Conservation (phyloP, 2,888 invertebrate species). For the Diogma glabrata region DNA sequence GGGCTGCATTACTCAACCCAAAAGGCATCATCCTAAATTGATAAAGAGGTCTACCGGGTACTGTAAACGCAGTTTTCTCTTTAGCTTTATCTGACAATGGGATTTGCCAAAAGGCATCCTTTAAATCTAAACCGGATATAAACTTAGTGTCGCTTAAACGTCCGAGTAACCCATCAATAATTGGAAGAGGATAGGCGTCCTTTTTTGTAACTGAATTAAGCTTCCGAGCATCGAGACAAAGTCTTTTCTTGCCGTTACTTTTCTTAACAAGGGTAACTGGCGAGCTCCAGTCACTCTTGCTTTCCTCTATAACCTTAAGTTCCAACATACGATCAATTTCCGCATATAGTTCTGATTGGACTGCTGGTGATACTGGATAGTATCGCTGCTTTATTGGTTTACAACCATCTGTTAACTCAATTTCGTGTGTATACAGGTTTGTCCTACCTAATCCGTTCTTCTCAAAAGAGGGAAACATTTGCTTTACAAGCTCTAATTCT, state of each 20-base stretch:
- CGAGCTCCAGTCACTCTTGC: neutral
- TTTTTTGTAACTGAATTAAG: neutral
- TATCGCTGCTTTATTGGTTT: no score
- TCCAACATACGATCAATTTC: neutral
- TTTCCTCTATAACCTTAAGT: neutral
- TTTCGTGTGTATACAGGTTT: no score
- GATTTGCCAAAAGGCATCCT: neutral
- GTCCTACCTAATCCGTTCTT: no score
- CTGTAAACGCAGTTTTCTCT: conserved; percentile 1
- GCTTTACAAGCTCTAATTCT: no score
- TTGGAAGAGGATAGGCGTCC: neutral
- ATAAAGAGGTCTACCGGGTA: neutral
- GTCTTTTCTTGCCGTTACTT: neutral
- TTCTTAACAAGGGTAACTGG: neutral
- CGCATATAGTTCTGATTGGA: neutral
- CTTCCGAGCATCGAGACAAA: neutral
- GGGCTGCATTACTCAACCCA: neutral
- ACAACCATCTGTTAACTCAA: no score
- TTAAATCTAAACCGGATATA: neutral
- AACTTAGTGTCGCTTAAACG: neutral
- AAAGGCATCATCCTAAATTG: neutral
- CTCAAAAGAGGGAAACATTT: no score
- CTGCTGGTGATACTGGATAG: no score
- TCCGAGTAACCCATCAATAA: neutral
- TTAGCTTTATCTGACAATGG: neutral